Evolutionary conservation across 2,888 invertebrate genomes (phyloP).

Genomic region (Tinea semifulvella): DNA sequence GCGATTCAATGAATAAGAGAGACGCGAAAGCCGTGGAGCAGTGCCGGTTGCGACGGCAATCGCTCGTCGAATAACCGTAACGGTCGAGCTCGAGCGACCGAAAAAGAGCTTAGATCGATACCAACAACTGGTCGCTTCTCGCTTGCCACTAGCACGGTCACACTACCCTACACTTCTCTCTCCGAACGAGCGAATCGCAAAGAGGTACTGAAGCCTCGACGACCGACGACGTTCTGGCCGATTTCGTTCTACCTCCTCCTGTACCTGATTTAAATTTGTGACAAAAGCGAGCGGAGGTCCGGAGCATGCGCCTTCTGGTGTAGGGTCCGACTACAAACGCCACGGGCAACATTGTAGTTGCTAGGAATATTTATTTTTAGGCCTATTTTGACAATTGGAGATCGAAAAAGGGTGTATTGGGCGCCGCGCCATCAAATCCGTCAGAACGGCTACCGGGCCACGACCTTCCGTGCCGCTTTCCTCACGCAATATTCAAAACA

Average conservation of each 20-base stretch:
- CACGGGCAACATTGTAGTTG: too few species aligned
- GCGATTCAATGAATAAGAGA: too few species aligned
- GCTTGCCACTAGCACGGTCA: background rate
- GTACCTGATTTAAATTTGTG: slow-evolving; percentile 10
- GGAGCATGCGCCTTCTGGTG: slow-evolving; percentile 2
- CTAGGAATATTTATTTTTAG: too few species aligned
- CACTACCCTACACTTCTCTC: too few species aligned
- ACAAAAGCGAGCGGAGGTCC: slow-evolving; percentile 1
- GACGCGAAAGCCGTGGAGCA: too few species aligned
- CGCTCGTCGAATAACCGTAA: too few species aligned
- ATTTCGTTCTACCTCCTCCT: slow-evolving; percentile 5
- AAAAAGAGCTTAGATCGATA: background rate
- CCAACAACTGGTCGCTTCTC: background rate
- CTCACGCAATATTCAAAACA: slow-evolving; percentile 4
- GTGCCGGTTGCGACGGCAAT: too few species aligned
- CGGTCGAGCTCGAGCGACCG: background rate
- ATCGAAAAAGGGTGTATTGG: background rate
- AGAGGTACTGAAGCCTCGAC: background rate
- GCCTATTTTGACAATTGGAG: too few species aligned
- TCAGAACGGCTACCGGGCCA: background rate
- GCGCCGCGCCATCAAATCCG: background rate
- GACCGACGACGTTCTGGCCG: slow-evolving; percentile 7
- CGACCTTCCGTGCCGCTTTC: background rate
- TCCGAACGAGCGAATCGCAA: slow-evolving; percentile 2
- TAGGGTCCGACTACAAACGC: too few species aligned